A percentile compares a stretch with the other conserved stretches of the same genome.
These are phyloP conservation scores for Aphelenchoides besseyi DNA, from an alignment of 1,140 invertebrate species.

Conservation along the genomic window DNA sequence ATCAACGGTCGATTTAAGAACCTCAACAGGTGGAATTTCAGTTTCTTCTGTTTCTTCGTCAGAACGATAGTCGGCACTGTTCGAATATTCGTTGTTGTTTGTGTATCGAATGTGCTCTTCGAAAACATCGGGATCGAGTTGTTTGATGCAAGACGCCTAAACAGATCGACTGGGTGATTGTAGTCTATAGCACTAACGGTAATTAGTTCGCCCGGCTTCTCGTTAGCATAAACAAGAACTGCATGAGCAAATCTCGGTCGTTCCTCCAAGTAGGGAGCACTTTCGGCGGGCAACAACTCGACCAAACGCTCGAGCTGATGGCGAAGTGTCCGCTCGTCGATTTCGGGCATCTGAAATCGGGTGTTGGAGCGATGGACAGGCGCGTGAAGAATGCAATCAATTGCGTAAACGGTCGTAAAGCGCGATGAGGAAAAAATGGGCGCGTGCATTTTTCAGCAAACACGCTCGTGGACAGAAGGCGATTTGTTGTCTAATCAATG, in stretches of 20 bases:
- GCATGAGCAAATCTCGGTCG: conserved; percentile 29
- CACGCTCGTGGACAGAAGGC: too few species aligned
- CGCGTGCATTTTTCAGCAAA: too few species aligned
- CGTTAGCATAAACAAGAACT: conserved; percentile 25
- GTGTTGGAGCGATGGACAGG: not conserved
- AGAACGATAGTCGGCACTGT: not conserved
- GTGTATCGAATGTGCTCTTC: not conserved
- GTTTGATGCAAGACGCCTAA: conserved; percentile 23
- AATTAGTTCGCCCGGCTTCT: conserved; percentile 15
- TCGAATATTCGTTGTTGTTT: not conserved
- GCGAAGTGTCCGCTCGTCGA: conserved; percentile 11
- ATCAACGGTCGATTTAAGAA: not conserved
- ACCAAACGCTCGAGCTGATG: conserved; percentile 20
- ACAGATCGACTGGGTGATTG: not conserved
- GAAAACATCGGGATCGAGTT: conserved; percentile 10
- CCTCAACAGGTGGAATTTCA: conserved; percentile 10
- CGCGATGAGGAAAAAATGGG: too few species aligned
- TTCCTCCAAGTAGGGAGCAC: conserved; percentile 29
- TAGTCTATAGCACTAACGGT: not conserved
- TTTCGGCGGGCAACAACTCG: conserved; percentile 27
- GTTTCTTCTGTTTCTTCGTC: not conserved
- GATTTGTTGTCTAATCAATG: too few species aligned
- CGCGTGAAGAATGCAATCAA: too few species aligned
- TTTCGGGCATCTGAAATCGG: conserved; percentile 9
- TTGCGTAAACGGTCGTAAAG: too few species aligned